phyloP scores from a whole-genome alignment of 1,140 invertebrate genomes.

The Homarus americanus region DNA sequence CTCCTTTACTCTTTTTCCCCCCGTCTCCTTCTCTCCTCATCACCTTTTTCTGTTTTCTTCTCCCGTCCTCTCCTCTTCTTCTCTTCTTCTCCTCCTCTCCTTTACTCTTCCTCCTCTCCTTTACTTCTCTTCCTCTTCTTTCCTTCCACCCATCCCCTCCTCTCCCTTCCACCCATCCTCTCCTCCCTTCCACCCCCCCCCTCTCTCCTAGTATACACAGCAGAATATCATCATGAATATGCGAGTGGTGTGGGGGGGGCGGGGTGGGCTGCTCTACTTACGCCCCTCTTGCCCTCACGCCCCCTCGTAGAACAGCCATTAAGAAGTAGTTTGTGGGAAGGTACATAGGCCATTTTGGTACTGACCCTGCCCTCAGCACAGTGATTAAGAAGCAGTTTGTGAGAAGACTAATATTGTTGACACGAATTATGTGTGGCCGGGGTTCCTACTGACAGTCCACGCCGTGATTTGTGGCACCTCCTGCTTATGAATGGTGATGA shows the following conservation, averaged over 20 bases:
- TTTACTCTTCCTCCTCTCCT: too few species aligned
- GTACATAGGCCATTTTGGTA: conserved; percentile 10
- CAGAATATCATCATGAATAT: background rate
- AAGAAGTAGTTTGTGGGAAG: background rate
- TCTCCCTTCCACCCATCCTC: background rate
- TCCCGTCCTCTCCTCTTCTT: background rate
- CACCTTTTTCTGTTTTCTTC: too few species aligned
- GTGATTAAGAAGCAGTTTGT: conserved; percentile 46
- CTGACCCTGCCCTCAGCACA: background rate
- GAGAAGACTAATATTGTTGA: conserved; percentile 42
- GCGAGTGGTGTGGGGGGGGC: background rate
- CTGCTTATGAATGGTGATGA: background rate
- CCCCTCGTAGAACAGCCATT: background rate
- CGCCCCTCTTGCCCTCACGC: background rate
- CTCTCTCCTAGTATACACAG: background rate
- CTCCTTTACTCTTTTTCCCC: background rate
- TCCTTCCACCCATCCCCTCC: background rate
- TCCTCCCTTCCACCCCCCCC: too few species aligned
- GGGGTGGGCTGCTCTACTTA: background rate
- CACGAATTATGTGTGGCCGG: conserved; percentile 43
- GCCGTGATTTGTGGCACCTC: conserved; percentile 35
- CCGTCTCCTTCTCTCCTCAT: background rate
- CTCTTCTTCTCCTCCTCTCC: background rate
- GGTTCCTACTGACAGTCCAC: background rate
- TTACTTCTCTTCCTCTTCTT: background rate